Evolutionary conservation across 2,797 vertebrate genomes (phyloP).

Genomic region (Amazonetta brasiliensis): DNA sequence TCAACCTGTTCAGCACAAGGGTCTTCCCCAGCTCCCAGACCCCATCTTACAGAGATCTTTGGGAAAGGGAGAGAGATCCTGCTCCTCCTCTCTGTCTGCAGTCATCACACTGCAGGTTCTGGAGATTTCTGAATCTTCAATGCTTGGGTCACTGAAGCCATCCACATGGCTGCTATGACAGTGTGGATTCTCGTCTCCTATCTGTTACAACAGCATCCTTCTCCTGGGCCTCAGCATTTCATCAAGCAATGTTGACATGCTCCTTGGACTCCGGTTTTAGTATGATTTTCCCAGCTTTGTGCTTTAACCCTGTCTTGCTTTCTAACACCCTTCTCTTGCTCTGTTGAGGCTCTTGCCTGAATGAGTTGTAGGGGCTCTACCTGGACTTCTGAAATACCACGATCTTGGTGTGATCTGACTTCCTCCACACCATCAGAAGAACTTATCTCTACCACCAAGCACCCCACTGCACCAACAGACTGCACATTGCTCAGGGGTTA

Average conservation of each 20-base stretch:
- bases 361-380: neutral
- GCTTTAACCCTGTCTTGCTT: neutral
- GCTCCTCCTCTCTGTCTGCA: neutral
- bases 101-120: too few species aligned
- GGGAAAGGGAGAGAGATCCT: neutral
- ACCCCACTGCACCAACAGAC: neutral
- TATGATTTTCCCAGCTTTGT: neutral
- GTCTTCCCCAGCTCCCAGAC: neutral
- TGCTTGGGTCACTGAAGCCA: accelerated
- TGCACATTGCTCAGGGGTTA: neutral
- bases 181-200: neutral
- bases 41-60: neutral
- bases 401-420: accelerated
- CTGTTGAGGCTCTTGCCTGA: neutral
- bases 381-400: neutral
- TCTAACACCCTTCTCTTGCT: neutral
- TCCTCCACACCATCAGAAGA: neutral
- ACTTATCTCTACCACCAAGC: too few species aligned
- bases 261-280: neutral
- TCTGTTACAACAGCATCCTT: accelerated
- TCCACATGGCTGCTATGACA: neutral
- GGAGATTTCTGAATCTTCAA: neutral
- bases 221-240: neutral
- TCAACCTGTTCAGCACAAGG: neutral
- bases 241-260: neutral